Evolutionary conservation across 2,113 vertebrate species (phyloP), one percentile per base, ranked within the genome.

Genomic region (Sinocyclocheilus anshuiensis): DNA sequence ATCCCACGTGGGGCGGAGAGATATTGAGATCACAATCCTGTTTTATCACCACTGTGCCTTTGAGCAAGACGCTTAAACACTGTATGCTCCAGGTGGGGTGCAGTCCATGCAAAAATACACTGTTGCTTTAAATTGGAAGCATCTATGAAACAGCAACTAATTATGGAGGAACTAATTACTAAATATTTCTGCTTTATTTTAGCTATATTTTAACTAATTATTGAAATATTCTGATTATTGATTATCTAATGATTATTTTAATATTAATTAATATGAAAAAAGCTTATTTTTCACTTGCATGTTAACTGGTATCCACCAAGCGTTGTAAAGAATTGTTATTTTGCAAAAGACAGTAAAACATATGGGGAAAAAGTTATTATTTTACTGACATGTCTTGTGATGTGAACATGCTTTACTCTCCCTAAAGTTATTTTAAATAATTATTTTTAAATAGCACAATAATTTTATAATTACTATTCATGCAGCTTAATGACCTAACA

Each of bases 11-110:
- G 16, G 18, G 16, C 11, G 2, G 65, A 72, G n/a, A 83, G 45
- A 83, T 83, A 72, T 26, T 33, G 48, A 67, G 79, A 67, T 45
- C 36, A 22, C 42, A 50, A 67, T 67, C 79, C 24, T 45, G 39
- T 50, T 81, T 50, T 67, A 77, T 77, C 76, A 81, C 61, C 61
- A 48, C 79, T 48, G n/a, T 67, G 61, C 79, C 79, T 81, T 67
- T 26, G 42, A 67, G 79, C 79, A 67, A 48, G 22, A 67, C 61
- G 6, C 15, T 65, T 45, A 63, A 65, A 59, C 57, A 36, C 12
- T 1, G 45, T n/a, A 50, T 13, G 6, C 45, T 29, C 26, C 1
- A 50, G 48, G 24, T 53, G 48, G 75, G 48, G 48, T 29, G n/a
- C 26, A 77, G 15, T 20, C 15, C 15, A 77, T 77, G 13, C 48